Base-by-base conservation (phyloP, 2,113 vertebrate genomes). In the Grammomys surdaster region DNA sequence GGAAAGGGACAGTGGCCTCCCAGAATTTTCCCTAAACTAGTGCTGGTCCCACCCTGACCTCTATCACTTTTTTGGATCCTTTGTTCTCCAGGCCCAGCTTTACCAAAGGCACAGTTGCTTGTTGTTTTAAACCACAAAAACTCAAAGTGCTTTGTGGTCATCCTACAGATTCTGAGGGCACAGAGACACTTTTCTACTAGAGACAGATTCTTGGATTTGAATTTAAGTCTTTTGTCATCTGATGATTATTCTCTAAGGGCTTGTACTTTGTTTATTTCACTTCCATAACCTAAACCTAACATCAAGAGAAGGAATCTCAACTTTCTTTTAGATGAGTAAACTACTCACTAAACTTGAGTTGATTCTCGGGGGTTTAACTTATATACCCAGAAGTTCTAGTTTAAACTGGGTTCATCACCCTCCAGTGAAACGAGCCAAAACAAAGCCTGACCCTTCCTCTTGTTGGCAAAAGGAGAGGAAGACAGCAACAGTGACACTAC, bases 281-380 rank as follows among this genome's bases (percentile, higher is more conserved):
- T 65, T 77, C 84, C n/a, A 60, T 51, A 96, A 89, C 14, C 56
- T 77, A 93, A 20, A 89, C 14, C 56, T 77, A 93, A 20, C 69
- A 92, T 69, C 54, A 87, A 95, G 22, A 93, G 88, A 89, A 97
- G 56, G 36, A 94, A 88, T 46, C 69, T 78, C 36, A 89, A 54
- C 43, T 91, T 94, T 69, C 46, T 91, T 97, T 98, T 89, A 94
- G 40, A 82, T 75, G 48, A 78, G 43, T 80, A 91, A 48, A 56
- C 81, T 54, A 96, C 26, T 94, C 77, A 46, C 0, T 81, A 80
- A 89, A 92, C 80, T 19, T 40, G 97, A 78, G 43, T 1, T 94
- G 72, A 86, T 82, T 89, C 77, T 95, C 84, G 89, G 12, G 63
- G 65, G 43, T 63, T 91, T 89, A 92, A 91, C 40, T 36, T 84